Conservation (phyloP, 2,797 vertebrate species). For the Mus minutoides region DNA sequence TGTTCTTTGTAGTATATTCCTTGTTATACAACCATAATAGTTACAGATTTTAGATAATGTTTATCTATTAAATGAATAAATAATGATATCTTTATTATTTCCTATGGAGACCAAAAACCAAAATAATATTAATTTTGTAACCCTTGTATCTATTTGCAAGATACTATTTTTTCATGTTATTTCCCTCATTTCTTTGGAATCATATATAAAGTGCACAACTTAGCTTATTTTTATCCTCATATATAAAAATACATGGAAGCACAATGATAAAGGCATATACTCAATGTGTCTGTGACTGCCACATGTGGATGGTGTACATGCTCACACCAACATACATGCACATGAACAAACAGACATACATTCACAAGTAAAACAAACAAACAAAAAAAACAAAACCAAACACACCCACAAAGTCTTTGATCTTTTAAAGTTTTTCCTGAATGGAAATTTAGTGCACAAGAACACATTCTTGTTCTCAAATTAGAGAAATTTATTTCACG, state of each 20-base stretch:
- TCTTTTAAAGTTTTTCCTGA: not conserved
- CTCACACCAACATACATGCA: not conserved
- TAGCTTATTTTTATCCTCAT: not conserved
- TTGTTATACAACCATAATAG: constrained; percentile 41
- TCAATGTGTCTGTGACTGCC: not conserved
- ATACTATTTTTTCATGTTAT: not conserved
- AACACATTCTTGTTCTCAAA: not conserved
- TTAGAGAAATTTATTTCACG: not conserved
- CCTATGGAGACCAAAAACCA: not conserved
- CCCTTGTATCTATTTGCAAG: not conserved
- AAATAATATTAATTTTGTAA: not conserved
- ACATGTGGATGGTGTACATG: not conserved
- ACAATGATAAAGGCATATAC: not conserved
- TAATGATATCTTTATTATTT: constrained; percentile 27
- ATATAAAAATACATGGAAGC: not conserved
- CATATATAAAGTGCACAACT: not conserved
- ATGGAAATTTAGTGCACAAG: not conserved
- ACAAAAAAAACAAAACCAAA: too few relatives aligned
- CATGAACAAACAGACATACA: not conserved
- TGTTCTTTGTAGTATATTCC: not conserved
- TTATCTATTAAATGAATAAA: constrained; percentile 30
- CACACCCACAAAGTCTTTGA: not conserved
- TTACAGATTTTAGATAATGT: constrained; percentile 56
- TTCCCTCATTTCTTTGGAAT: not conserved
- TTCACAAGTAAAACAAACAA: not conserved